Evolutionary conservation across 2,113 vertebrate genomes (phyloP), one percentile per base, ranked within the genome.

Genomic region (Mirza zaza): DNA sequence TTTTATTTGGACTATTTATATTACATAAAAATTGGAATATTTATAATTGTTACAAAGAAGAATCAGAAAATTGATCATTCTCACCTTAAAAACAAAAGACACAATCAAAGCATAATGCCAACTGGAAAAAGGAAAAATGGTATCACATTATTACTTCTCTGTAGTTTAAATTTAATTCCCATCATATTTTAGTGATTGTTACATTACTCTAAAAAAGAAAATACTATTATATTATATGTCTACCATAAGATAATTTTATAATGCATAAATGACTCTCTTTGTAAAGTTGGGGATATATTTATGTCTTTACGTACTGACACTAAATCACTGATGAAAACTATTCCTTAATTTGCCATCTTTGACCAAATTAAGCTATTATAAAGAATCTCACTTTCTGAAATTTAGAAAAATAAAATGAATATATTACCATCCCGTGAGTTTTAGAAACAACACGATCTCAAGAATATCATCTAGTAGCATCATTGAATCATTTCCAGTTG

Each of bases 391-490:
- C 75, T 94, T 96, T 45, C 1, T 76, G 68, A 34, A 0, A 52
- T 55, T 75, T 82, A 73, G 15, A 75, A 83, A 87, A 77, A 36
- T 45, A 42, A 84, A 83, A 79, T 57, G 55, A 23, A 89, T 0
- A 52, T 25, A 55, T 82, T 73, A 59, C 32, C 63, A 88, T 50
- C 94, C 32, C 52, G 29, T 95, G 48, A 95, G n/a, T 15, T 29
- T 87, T 87, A 88, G 57, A 42, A 91, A 96, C 15, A 82, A 91
- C 7, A 73, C 52, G 90, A 87, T 27, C 42, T 57, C 52, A 76
- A 89, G 67, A 3, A 65, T 7, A 12, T 39, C 6, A 50, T 91
- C n/a, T 57, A 8, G 8, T 86, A 91, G 4, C 5, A 73, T 63
- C 6, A 32, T 11, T 85, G 9, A 59, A 61, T 90, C 15, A 42